Percentiles rank a stretch among this genome's conserved stretches.
These are phyloP conservation scores for Melitaea cinxia DNA, from an alignment of 1,140 invertebrate species.

Conservation along the genomic window DNA sequence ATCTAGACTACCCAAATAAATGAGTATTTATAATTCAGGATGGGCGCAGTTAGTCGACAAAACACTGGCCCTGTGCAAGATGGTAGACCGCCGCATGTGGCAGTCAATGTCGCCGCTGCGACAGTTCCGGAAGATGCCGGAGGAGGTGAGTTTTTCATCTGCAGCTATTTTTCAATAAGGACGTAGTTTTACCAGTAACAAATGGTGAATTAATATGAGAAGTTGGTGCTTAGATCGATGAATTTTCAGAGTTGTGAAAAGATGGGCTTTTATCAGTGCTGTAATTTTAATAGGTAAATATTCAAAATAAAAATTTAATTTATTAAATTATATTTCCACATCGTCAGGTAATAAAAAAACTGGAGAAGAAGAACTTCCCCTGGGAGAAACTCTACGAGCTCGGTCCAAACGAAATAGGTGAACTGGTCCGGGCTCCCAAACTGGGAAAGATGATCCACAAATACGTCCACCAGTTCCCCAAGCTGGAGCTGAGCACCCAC, in stretches of 20 bases:
- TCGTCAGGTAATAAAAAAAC: conserved; percentile 90
- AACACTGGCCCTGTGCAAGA: conserved; percentile 97
- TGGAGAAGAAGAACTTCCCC: conserved; percentile 98
- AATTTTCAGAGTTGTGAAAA: no score
- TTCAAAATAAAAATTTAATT: background rate
- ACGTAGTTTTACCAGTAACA: no score
- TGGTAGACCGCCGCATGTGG: conserved; percentile 99
- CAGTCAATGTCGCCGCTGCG: conserved; percentile 99
- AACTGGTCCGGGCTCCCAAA: conserved; percentile 97
- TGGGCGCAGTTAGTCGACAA: conserved; percentile 99
- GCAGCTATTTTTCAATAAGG: background rate
- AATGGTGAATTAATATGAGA: no score
- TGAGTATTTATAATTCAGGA: conserved; percentile 84
- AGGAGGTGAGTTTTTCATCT: conserved; percentile 85
- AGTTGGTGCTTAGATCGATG: no score
- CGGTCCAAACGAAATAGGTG: conserved; percentile 98
- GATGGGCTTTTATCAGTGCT: no score
- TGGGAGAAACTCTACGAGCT: conserved; percentile 98
- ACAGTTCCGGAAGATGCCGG: conserved; percentile 99
- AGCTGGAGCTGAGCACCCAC: conserved; percentile 96
- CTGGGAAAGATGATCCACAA: conserved; percentile 98
- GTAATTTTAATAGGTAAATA: no score
- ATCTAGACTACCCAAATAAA: no score
- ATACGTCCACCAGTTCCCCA: conserved; percentile 98
- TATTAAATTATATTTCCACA: background rate